Evolutionary conservation across 2,888 invertebrate species (phyloP).

Genomic region (Microctonus aethiopoides): DNA sequence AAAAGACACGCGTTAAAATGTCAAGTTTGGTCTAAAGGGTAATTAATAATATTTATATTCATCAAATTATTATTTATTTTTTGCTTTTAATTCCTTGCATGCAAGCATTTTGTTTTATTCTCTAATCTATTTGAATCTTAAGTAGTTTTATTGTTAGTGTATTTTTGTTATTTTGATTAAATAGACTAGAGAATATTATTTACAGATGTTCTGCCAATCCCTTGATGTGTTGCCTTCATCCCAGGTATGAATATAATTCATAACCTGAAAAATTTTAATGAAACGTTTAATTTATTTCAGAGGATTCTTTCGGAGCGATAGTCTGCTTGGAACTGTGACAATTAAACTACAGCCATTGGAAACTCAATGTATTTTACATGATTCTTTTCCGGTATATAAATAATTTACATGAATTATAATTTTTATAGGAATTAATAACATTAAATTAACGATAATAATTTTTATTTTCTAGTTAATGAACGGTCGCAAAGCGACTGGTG

Average conservation of each 20-base stretch:
- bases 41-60: constrained; percentile 60
- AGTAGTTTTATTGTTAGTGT: constrained; percentile 20
- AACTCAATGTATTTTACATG: constrained; percentile 88
- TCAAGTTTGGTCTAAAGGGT: constrained; percentile 94
- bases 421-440: not conserved
- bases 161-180: constrained; percentile 32
- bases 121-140: constrained; percentile 3
- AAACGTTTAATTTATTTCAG: constrained; percentile 68
- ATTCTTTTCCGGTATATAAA: constrained; percentile 88
- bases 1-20: constrained; percentile 91
- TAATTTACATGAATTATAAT: not conserved
- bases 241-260: constrained; percentile 60
- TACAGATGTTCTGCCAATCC: constrained; percentile 67
- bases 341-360: constrained; percentile 92
- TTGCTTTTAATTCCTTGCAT: constrained; percentile 25
- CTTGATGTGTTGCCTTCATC: constrained; percentile 66
- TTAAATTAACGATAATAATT: constrained; percentile 20
- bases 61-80: constrained; percentile 21
- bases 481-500: constrained; percentile 87
- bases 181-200: constrained; percentile 63
- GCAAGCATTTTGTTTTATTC: constrained; percentile 16
- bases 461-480: constrained; percentile 80
- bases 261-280: constrained; percentile 41
- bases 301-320: constrained; percentile 92
- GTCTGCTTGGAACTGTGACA: constrained; percentile 82